Percentiles rank a stretch among this genome's conserved stretches.
Evolutionary conservation across 2,113 vertebrate genomes (phyloP).

Genomic region (Lagenorhynchus albirostris): DNA sequence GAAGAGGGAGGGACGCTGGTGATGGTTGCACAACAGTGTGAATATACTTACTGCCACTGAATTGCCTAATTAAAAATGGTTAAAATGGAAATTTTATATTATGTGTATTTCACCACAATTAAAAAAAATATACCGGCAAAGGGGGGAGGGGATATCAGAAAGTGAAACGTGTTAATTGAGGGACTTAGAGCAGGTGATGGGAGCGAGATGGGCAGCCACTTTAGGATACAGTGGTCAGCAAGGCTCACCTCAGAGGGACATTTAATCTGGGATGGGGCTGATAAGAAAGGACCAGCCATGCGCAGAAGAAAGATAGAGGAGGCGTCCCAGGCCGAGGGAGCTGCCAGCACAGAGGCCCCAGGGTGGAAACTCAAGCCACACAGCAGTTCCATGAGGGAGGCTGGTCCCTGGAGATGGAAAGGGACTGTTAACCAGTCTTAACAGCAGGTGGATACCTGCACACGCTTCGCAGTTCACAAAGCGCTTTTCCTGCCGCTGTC

Average conservation of each 20-base stretch:
- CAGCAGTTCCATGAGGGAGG: neutral
- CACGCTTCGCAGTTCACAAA: neutral
- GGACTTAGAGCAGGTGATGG: neutral
- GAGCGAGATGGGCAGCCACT: neutral
- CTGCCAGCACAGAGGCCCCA: neutral
- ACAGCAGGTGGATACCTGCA: neutral
- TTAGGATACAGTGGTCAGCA: neutral
- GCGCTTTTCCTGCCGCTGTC: neutral
- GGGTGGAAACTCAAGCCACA: neutral
- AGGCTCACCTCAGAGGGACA: neutral
- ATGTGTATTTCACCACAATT: neutral
- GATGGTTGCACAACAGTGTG: neutral
- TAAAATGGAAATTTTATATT: neutral
- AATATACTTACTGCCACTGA: neutral
- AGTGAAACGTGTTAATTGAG: neutral
- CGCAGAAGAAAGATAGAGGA: neutral
- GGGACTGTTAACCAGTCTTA: neutral
- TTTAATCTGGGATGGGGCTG: neutral
- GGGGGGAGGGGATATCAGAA: neutral
- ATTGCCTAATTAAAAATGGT: neutral
- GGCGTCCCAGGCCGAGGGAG: neutral
- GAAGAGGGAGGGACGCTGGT: neutral
- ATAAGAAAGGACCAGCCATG: neutral
- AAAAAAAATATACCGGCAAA: too few relatives aligned
- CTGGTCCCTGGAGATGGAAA: neutral